phyloP scores from a whole-genome alignment of 2,888 invertebrate genomes.

The Eupithecia subumbrata region DNA sequence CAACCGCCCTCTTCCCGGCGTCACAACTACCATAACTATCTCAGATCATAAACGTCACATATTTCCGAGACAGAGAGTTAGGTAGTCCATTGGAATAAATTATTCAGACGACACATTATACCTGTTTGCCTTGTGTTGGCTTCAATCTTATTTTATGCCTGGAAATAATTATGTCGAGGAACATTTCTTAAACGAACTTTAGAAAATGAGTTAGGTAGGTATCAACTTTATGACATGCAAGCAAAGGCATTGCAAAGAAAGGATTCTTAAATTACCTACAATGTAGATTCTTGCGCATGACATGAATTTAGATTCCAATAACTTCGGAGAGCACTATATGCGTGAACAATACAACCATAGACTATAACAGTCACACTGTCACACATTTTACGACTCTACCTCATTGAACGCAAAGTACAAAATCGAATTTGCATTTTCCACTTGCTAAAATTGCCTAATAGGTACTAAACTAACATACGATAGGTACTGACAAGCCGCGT shows the following conservation, averaged over 20 bases:
- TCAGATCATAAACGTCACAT: not conserved
- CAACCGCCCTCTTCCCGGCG: not conserved
- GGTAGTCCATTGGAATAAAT: not conserved
- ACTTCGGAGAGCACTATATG: slow-evolving; percentile 40
- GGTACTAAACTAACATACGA: slow-evolving; percentile 14
- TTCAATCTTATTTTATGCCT: not conserved
- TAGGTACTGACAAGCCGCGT: slow-evolving; percentile 39
- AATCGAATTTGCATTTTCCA: slow-evolving; percentile 23
- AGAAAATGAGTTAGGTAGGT: not conserved
- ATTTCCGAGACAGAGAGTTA: not conserved
- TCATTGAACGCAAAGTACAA: slow-evolving; percentile 15
- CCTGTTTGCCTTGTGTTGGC: not conserved
- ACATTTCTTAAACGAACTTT: not conserved
- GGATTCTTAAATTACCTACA: slow-evolving; percentile 6
- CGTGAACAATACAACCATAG: slow-evolving; percentile 35
- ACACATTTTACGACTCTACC: slow-evolving; percentile 24
- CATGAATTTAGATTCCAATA: slow-evolving; percentile 44
- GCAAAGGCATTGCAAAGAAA: not conserved
- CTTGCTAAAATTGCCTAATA: slow-evolving; percentile 74
- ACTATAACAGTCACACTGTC: slow-evolving; percentile 9
- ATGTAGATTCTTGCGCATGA: slow-evolving; percentile 18
- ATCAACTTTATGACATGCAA: not conserved
- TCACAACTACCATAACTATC: not conserved
- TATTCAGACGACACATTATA: not conserved
- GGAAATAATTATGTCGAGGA: not conserved